Percentiles rank a stretch among this genome's conserved stretches.
phyloP scores from a whole-genome alignment of 2,113 vertebrate genomes.

The Protomyctophum bolini region DNA sequence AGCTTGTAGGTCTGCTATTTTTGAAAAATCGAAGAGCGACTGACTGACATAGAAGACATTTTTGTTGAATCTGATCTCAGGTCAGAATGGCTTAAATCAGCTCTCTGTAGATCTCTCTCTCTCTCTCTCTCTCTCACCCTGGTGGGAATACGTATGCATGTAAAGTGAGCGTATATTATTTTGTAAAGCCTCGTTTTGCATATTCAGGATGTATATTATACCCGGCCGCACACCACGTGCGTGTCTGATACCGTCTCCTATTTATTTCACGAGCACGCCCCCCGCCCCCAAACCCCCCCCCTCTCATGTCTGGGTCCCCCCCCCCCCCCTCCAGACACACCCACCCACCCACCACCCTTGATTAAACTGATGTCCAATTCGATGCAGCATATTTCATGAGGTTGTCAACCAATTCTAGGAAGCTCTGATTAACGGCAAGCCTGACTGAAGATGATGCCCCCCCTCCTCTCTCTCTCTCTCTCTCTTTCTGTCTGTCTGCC shows the following conservation, averaged over 20 bases:
- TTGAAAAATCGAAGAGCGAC: no score
- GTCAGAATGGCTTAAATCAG: no score
- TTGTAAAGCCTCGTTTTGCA: conserved; percentile 75
- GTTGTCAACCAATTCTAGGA: conserved; percentile 94
- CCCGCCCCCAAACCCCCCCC: conserved; percentile 62
- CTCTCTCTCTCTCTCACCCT: conserved; percentile 45
- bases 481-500: conserved; percentile 6
- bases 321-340: conserved; percentile 67
- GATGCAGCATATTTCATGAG: conserved; percentile 71
- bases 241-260: conserved; percentile 73
- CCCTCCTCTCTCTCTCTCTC: neutral
- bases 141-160: conserved; percentile 61
- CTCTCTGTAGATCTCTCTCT: conserved; percentile 62
- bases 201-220: conserved; percentile 83
- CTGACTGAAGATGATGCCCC: conserved; percentile 60
- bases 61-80: no score
- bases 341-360: conserved; percentile 34
- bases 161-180: conserved; percentile 54
- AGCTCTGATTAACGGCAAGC: conserved; percentile 91
- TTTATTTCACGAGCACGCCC: conserved; percentile 62
- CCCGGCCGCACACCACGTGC: no score
- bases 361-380: conserved; percentile 81
- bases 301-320: conserved; percentile 67
- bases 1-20: no score
- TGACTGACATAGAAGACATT: no score